Conservation (phyloP, 2,888 invertebrate species). For the Trichogramma evanescens region DNA sequence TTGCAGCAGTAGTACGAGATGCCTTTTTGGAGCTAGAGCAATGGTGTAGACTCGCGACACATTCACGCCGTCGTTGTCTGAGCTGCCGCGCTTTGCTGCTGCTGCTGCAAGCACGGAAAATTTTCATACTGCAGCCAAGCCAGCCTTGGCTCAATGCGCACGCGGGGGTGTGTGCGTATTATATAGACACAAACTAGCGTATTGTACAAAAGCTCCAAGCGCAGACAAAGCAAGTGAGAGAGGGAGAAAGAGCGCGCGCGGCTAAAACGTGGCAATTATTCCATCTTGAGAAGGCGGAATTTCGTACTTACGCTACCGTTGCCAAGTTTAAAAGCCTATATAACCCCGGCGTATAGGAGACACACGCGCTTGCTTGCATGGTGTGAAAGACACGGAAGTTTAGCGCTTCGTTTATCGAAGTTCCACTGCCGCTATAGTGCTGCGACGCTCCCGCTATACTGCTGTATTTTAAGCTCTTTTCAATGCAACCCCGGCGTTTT, state of each 20-base stretch:
- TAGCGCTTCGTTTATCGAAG: conserved; percentile 15
- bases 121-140: too few relatives aligned
- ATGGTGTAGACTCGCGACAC: too few relatives aligned
- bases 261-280: conserved; percentile 10
- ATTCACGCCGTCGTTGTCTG: too few relatives aligned
- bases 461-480: neutral
- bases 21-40: too few relatives aligned
- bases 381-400: conserved; percentile 15
- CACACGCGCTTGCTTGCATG: neutral
- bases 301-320: neutral
- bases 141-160: too few relatives aligned
- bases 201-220: too few relatives aligned
- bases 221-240: too few relatives aligned
- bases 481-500: conserved; percentile 1
- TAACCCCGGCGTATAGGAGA: neutral
- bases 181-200: too few relatives aligned
- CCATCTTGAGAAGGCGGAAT: conserved; percentile 8
- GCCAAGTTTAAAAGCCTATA: conserved; percentile 1
- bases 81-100: too few relatives aligned
- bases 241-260: neutral
- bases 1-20: too few relatives aligned
- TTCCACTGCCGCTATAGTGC: neutral
- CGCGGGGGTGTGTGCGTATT: too few relatives aligned
- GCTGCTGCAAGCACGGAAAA: too few relatives aligned
- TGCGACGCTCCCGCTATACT: neutral